Conservation (phyloP, 1,140 invertebrate genomes). For the Caligus rogercresseyi region DNA sequence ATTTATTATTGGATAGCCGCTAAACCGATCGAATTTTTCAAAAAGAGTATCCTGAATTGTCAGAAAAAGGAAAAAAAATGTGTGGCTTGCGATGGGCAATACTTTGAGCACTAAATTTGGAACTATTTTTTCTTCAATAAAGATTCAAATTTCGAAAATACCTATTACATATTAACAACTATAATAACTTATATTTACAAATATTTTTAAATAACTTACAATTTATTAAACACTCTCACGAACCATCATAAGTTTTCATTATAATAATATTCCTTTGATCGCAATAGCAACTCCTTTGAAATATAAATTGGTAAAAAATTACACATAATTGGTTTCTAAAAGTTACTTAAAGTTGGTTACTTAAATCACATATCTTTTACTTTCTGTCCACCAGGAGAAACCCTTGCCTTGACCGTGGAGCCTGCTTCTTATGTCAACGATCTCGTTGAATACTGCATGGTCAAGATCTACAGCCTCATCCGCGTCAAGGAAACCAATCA, state of each 20-base stretch:
- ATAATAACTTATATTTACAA: too few species aligned
- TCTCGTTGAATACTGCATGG: constrained; percentile 28
- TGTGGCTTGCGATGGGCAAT: too few species aligned
- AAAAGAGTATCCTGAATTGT: too few species aligned
- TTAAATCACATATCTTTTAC: background rate
- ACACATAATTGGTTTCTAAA: background rate
- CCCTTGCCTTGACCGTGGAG: background rate
- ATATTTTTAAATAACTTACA: background rate
- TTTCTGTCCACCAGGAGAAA: background rate
- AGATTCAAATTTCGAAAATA: too few species aligned
- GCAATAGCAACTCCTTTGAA: background rate
- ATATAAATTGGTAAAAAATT: background rate
- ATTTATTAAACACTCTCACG: background rate
- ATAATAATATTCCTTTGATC: background rate
- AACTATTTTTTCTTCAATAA: too few species aligned
- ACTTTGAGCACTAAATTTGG: too few species aligned
- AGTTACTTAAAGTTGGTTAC: background rate
- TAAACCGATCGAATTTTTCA: too few species aligned
- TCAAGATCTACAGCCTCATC: constrained; percentile 28
- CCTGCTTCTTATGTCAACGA: constrained; percentile 25
- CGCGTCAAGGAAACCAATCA: constrained; percentile 28
- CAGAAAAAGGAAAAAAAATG: too few species aligned
- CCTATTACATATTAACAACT: too few species aligned
- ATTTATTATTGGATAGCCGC: background rate
- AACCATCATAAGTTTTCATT: background rate